These are phyloP conservation scores for Ceyx melanurus DNA, from an alignment of 2,113 vertebrate genomes.

Conservation along the genomic window DNA sequence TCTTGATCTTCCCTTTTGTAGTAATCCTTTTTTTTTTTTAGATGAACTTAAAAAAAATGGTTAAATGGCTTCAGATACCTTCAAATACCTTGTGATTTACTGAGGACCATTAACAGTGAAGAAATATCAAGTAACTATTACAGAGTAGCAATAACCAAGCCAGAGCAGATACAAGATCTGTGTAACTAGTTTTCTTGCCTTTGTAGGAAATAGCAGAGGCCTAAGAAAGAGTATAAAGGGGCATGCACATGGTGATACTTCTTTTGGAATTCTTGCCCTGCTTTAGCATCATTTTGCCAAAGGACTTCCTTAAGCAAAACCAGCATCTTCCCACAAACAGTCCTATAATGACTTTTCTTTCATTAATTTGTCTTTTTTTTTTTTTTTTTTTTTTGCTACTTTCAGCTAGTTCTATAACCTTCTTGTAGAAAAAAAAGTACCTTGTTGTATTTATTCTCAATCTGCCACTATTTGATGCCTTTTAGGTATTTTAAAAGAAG, in stretches of 20 bases:
- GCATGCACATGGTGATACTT: not conserved
- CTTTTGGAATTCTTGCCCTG: not conserved
- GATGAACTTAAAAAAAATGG: not conserved
- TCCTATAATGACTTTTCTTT: not conserved
- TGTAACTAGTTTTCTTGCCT: not conserved
- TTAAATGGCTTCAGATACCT: not conserved
- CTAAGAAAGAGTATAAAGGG: not conserved
- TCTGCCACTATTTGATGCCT: not conserved
- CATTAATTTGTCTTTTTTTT: not conserved
- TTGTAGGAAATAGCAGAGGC: not conserved
- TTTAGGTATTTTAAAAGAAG: not conserved
- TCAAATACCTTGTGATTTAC: not conserved
- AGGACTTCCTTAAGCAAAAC: not conserved
- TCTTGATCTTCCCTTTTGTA: not conserved
- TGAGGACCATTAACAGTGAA: not conserved
- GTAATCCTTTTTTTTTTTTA: not conserved
- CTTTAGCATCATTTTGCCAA: not conserved
- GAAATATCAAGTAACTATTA: not conserved
- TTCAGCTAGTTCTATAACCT: not conserved
- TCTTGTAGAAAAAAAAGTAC: not conserved
- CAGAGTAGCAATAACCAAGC: not conserved
- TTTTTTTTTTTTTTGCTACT: not conserved
- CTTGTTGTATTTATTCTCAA: not conserved
- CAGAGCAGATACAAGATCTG: not conserved
- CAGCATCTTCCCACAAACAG: accelerated